phyloP scores from a whole-genome alignment of 2,113 vertebrate genomes.

The Sclerurus mexicanus region DNA sequence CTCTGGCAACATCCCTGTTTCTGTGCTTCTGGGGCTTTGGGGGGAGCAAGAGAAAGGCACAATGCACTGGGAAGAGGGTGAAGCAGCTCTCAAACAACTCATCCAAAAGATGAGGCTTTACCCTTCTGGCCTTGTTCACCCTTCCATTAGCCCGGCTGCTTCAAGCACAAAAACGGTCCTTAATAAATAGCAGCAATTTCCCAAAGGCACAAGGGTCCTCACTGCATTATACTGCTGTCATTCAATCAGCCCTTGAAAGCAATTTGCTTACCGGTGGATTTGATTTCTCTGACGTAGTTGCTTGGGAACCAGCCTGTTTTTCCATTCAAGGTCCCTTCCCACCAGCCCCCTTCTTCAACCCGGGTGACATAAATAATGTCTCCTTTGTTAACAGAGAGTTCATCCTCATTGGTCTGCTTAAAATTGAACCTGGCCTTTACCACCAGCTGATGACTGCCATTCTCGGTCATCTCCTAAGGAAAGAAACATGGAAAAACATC shows the following conservation, averaged over 20 bases:
- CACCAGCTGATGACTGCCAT: conserved; percentile 85
- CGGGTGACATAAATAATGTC: conserved; percentile 93
- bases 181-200: conserved; percentile 29
- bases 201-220: neutral
- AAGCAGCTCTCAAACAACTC: neutral
- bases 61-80: neutral
- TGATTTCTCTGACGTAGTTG: conserved; percentile 97
- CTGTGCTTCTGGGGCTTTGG: neutral
- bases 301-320: conserved; percentile 98
- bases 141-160: neutral
- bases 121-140: neutral
- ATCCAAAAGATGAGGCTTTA: neutral
- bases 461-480: conserved; percentile 94
- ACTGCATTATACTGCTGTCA: neutral
- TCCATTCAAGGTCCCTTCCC: conserved; percentile 92
- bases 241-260: conserved; percentile 8
- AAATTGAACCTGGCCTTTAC: conserved; percentile 98
- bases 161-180: neutral
- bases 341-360: conserved; percentile 98
- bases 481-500: conserved; percentile 8
- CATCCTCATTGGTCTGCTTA: conserved; percentile 98
- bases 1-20: neutral
- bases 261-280: conserved; percentile 87
- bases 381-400: conserved; percentile 94
- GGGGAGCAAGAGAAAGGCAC: neutral